A percentile compares a stretch with the other conserved stretches of the same genome.
phyloP scores from a whole-genome alignment of 2,113 vertebrate genomes.

The Emydocephalus ijimae region DNA sequence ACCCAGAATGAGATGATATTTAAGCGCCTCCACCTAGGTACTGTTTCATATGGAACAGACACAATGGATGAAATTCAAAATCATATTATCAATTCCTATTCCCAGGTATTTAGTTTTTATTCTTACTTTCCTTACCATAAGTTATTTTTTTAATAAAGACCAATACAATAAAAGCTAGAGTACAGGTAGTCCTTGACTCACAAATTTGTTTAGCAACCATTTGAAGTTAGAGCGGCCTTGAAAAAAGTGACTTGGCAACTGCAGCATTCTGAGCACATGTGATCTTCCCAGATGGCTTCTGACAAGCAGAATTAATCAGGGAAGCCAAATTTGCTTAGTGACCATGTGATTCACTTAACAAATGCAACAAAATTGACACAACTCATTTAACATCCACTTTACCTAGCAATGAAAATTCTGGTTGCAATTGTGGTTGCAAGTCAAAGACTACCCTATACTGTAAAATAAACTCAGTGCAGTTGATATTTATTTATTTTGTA shows the following conservation, averaged over 20 bases:
- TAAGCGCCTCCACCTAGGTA: conserved; percentile 93
- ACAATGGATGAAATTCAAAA: conserved; percentile 98
- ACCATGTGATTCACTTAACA: background rate
- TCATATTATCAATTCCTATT: conserved; percentile 81
- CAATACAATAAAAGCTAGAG: background rate
- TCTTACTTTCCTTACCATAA: conserved; percentile 2
- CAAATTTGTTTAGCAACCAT: background rate
- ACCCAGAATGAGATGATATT: conserved; percentile 98
- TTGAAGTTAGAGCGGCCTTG: background rate
- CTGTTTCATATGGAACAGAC: conserved; percentile 93
- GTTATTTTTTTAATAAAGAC: background rate
- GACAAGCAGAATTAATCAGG: background rate
- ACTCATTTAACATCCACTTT: background rate
- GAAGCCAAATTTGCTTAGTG: background rate
- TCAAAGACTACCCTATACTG: background rate
- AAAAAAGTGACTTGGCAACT: background rate
- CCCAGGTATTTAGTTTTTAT: conserved; percentile 73
- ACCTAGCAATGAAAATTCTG: background rate
- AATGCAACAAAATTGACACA: background rate
- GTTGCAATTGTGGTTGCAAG: background rate
- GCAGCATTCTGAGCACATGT: background rate
- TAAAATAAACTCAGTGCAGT: background rate
- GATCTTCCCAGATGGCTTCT: background rate
- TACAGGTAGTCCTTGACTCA: background rate
- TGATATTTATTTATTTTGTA: background rate